Conservation (phyloP, 2,797 vertebrate species). For the Amniataba percoides region DNA sequence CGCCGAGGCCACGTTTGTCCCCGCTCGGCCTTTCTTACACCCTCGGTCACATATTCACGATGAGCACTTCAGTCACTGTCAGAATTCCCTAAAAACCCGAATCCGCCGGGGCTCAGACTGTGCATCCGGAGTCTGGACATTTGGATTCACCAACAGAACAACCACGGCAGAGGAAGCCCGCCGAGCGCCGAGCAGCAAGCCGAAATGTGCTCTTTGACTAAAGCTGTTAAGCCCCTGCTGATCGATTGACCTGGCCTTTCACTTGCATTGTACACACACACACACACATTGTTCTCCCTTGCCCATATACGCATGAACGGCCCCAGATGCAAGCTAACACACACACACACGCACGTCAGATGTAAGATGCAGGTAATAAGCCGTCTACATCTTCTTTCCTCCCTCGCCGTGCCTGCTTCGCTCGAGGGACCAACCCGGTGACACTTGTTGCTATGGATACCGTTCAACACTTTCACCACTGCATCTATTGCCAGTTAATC, state of each 20-base stretch:
- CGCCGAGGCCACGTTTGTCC: neutral
- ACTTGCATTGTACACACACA: slow-evolving; percentile 45
- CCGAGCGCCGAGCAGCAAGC: slow-evolving; percentile 49
- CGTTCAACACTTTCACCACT: neutral
- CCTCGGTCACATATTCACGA: slow-evolving; percentile 14
- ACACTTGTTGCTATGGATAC: slow-evolving; percentile 30
- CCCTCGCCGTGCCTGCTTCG: neutral
- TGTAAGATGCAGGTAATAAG: neutral
- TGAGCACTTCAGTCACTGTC: slow-evolving; percentile 30
- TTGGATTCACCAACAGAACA: slow-evolving; percentile 51
- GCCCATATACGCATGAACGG: slow-evolving; percentile 11
- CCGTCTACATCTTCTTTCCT: neutral
- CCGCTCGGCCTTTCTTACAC: neutral
- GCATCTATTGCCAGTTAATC: neutral
- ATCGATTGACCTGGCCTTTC: slow-evolving; percentile 75
- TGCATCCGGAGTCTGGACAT: slow-evolving; percentile 23
- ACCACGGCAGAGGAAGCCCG: slow-evolving; percentile 11
- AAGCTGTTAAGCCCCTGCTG: slow-evolving; percentile 72
- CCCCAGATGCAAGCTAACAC: neutral
- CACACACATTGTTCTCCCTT: slow-evolving; percentile 18
- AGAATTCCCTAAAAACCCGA: slow-evolving; percentile 20
- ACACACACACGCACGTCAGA: neutral
- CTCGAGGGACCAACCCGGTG: neutral
- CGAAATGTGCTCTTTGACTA: slow-evolving; percentile 69
- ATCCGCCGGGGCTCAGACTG: slow-evolving; percentile 9